phyloP scores from a whole-genome alignment of 2,888 invertebrate genomes.

The Pachycephus smyrnensis region DNA sequence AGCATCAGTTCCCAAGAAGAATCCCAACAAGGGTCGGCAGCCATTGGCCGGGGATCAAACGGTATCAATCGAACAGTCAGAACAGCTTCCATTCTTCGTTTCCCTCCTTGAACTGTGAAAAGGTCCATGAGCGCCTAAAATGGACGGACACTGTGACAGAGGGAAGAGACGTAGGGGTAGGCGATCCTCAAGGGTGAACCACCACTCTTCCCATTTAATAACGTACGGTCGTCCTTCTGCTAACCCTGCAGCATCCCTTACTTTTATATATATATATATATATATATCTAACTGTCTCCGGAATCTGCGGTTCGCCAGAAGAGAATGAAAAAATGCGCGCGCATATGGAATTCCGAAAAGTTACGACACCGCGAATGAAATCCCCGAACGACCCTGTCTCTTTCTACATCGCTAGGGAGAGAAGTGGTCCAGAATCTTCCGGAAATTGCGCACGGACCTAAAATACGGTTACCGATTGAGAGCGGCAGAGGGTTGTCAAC shows the following conservation, averaged over 20 bases:
- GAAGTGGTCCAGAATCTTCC: neutral
- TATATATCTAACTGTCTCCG: too few relatives aligned
- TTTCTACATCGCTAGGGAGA: neutral
- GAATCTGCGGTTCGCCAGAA: neutral
- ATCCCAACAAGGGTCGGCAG: neutral
- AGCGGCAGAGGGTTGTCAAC: too few relatives aligned
- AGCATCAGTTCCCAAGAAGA: neutral
- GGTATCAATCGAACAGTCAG: constrained; percentile 7
- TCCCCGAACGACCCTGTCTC: constrained; percentile 14
- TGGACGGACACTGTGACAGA: too few relatives aligned
- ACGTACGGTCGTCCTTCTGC: neutral
- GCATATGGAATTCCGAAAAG: constrained; percentile 40
- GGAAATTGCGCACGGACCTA: constrained; percentile 38
- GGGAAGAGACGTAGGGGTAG: too few relatives aligned
- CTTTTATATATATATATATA: too few relatives aligned
- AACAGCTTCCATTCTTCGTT: neutral
- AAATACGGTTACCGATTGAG: constrained; percentile 37
- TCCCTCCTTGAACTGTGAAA: too few relatives aligned
- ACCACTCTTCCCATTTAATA: neutral
- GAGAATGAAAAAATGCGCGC: neutral
- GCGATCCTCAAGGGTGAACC: too few relatives aligned
- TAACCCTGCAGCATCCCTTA: too few relatives aligned
- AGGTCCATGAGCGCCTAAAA: too few relatives aligned
- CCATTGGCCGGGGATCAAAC: neutral
- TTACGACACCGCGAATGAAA: constrained; percentile 47